A percentile compares a stretch with the other conserved stretches of the same genome.
Evolutionary conservation across 1,140 invertebrate species (phyloP).

Genomic region (Drosophila nannoptera): DNA sequence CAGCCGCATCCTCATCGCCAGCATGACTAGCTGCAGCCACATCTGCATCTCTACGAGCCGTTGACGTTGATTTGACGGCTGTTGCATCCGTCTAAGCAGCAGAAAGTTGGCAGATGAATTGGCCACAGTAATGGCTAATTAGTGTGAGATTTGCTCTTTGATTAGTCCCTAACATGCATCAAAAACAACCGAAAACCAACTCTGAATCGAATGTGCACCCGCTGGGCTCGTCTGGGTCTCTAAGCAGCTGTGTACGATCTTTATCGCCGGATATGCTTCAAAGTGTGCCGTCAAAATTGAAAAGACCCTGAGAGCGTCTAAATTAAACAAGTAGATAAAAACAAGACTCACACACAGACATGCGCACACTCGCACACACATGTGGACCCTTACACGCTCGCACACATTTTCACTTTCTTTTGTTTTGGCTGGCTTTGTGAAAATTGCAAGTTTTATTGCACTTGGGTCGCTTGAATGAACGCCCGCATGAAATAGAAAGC

Average conservation of each 20-base stretch:
- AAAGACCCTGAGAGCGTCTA: constrained; percentile 29
- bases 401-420: constrained; percentile 67
- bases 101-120: constrained; percentile 50
- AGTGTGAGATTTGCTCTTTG: constrained; percentile 64
- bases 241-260: constrained; percentile 13
- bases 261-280: constrained; percentile 35
- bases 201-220: constrained; percentile 8
- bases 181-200: constrained; percentile 18
- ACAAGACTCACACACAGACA: constrained; percentile 39
- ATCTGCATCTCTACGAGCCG: constrained; percentile 5
- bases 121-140: constrained; percentile 66
- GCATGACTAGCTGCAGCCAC: background rate
- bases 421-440: constrained; percentile 49
- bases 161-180: constrained; percentile 48
- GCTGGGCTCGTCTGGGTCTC: background rate
- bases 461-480: constrained; percentile 32
- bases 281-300: constrained; percentile 28
- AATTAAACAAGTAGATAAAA: constrained; percentile 26
- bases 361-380: constrained; percentile 15
- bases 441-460: constrained; percentile 74
- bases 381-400: constrained; percentile 23
- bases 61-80: constrained; percentile 39
- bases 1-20: background rate
- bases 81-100: constrained; percentile 29
- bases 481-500: constrained; percentile 74